These are phyloP conservation scores for Aegypius monachus DNA, from an alignment of 2,113 vertebrate species.

Conservation along the genomic window DNA sequence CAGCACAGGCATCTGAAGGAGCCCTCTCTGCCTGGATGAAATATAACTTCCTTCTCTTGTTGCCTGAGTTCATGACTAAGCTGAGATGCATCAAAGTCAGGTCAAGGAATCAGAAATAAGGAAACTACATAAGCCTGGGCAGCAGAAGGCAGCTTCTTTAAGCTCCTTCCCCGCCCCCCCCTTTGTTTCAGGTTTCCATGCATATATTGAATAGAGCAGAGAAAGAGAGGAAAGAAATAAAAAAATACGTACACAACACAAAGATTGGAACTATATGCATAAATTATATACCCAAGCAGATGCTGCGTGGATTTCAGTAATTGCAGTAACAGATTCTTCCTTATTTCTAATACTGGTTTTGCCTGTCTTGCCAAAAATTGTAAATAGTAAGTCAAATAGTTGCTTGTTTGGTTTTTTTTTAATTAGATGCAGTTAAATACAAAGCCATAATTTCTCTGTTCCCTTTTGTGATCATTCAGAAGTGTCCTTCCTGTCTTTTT, in stretches of 20 bases:
- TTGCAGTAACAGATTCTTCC: background rate
- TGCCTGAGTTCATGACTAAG: background rate
- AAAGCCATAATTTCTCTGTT: background rate
- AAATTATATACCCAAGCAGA: background rate
- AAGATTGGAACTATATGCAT: background rate
- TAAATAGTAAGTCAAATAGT: background rate
- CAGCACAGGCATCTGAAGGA: background rate
- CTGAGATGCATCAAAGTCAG: slow-evolving; percentile 45
- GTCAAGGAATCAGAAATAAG: slow-evolving; percentile 48
- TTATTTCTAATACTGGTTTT: background rate
- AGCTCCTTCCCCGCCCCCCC: accelerated
- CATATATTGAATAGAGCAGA: background rate
- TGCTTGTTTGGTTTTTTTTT: background rate
- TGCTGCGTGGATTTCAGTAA: background rate
- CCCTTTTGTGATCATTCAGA: background rate
- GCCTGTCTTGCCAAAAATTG: background rate
- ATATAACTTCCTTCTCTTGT: slow-evolving; percentile 29
- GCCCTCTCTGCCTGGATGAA: background rate
- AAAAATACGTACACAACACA: background rate
- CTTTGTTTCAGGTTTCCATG: background rate
- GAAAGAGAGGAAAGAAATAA: background rate
- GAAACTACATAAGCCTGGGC: background rate
- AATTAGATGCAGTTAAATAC: background rate
- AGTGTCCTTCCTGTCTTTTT: background rate
- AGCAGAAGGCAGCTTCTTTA: slow-evolving; percentile 3